Conservation (phyloP, 2,797 vertebrate genomes). For the Meriones psammophilus region DNA sequence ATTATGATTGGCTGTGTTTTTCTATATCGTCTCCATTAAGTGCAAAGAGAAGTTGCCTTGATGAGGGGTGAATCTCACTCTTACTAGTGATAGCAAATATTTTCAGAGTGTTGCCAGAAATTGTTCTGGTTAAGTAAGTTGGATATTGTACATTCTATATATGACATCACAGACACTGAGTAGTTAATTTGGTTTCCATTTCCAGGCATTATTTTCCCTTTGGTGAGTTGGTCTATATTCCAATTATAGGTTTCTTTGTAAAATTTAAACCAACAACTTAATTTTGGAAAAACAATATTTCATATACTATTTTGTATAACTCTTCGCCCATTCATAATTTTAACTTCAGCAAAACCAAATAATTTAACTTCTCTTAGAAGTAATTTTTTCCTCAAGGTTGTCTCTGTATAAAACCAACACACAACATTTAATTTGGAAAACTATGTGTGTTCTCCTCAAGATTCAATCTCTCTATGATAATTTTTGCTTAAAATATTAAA, state of each 20-base stretch:
- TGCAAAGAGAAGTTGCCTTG: not conserved
- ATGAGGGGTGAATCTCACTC: not conserved
- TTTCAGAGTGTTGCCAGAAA: not conserved
- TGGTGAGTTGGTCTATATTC: not conserved
- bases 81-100: not conserved
- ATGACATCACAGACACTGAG: not conserved
- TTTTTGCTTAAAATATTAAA: not conserved
- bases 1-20: not conserved
- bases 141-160: not conserved
- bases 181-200: not conserved
- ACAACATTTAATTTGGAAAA: slow-evolving; percentile 5
- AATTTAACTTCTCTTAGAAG: not conserved
- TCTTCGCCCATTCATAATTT: not conserved
- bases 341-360: not conserved
- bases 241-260: not conserved
- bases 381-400: not conserved
- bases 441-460: not conserved
- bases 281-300: not conserved
- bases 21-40: not conserved
- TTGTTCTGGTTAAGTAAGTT: not conserved
- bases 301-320: not conserved
- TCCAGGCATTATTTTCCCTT: not conserved
- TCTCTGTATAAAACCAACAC: not conserved
- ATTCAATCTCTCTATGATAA: not conserved
- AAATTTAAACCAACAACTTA: not conserved